Conservation (phyloP, 2,797 vertebrate species). For the Hemibagrus guttatus region DNA sequence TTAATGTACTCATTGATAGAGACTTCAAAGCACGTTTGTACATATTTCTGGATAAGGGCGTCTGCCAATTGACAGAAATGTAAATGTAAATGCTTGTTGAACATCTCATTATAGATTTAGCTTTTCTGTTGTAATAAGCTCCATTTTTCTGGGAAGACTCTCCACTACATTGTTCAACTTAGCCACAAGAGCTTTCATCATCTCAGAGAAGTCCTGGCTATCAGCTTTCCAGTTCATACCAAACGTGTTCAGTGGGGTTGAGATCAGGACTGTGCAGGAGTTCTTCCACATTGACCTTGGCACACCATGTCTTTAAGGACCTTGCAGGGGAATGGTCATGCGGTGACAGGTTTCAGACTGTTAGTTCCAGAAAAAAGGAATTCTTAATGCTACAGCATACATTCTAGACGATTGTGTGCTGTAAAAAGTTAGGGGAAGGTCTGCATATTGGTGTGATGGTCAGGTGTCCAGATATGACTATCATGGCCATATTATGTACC, state of each 20-base stretch:
- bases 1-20: no score
- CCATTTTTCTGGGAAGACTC: background rate
- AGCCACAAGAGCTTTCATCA: background rate
- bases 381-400: background rate
- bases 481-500: background rate
- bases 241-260: background rate
- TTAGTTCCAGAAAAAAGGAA: no score
- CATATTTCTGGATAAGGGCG: no score
- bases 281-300: background rate
- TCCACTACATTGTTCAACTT: background rate
- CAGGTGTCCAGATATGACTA: background rate
- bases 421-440: background rate
- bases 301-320: background rate
- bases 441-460: background rate
- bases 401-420: background rate
- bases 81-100: no score
- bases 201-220: background rate
- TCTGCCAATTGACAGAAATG: no score
- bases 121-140: background rate
- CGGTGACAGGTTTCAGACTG: background rate
- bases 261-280: background rate
- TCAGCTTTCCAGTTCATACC: background rate
- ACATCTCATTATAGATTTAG: background rate
- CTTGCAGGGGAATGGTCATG: background rate
- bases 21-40: no score